A percentile compares a stretch with the other conserved stretches of the same genome.
Evolutionary conservation across 2,888 invertebrate genomes (phyloP).

Genomic region (Aphodius granarius): DNA sequence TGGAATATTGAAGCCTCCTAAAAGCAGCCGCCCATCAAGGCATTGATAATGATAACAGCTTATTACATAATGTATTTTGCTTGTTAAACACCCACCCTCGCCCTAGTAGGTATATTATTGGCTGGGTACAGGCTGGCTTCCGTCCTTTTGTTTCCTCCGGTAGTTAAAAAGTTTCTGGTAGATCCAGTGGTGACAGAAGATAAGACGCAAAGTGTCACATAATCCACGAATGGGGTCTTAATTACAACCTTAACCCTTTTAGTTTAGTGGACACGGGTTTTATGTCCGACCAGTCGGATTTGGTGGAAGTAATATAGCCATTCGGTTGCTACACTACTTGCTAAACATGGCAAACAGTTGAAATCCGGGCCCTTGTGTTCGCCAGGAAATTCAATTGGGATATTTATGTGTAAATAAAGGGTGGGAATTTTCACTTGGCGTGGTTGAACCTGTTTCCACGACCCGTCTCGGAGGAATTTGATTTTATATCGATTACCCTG

Average conservation of each 20-base stretch:
- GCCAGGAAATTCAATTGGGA: constrained; percentile 43
- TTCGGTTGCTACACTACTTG: constrained; percentile 35
- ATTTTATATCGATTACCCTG: constrained; percentile 30
- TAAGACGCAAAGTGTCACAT: neutral
- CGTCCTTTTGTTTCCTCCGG: too few species aligned
- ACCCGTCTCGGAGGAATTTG: constrained; percentile 32
- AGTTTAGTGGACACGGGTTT: constrained; percentile 23
- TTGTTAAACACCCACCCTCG: constrained; percentile 25
- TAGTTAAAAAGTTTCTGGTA: too few species aligned
- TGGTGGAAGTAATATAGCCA: constrained; percentile 45
- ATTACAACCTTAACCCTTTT: constrained; percentile 31
- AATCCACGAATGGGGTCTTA: constrained; percentile 3
- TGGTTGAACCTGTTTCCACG: constrained; percentile 29
- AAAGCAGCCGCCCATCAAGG: constrained; percentile 19
- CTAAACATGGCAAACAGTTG: constrained; percentile 42
- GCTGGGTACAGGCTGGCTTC: neutral
- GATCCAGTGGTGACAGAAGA: neutral
- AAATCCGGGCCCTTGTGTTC: constrained; percentile 24
- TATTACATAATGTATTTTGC: constrained; percentile 38
- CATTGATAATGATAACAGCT: constrained; percentile 37
- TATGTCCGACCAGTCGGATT: constrained; percentile 43
- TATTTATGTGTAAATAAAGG: constrained; percentile 44
- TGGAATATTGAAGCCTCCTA: neutral
- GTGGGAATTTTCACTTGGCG: constrained; percentile 38
- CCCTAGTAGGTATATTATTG: constrained; percentile 13